A percentile compares a stretch with the other conserved stretches of the same genome.
These are phyloP conservation scores for Actenoides lindsayi DNA, from an alignment of 2,113 vertebrate genomes.

Conservation along the genomic window DNA sequence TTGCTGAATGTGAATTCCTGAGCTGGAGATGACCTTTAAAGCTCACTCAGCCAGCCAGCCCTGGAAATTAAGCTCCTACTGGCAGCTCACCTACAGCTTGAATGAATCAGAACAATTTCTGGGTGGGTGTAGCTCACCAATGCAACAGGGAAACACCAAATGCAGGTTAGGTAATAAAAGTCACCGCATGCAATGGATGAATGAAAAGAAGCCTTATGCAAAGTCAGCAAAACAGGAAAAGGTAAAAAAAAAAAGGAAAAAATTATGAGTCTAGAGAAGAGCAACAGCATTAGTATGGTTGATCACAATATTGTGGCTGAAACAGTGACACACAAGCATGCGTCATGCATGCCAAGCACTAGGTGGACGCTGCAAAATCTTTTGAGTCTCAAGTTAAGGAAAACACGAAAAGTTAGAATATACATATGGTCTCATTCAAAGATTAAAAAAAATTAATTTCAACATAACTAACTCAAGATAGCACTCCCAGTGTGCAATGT, in stretches of 20 bases:
- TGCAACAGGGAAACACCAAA: background rate
- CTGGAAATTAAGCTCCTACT: conserved; percentile 4
- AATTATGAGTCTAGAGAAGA: background rate
- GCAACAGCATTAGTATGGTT: background rate
- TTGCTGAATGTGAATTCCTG: background rate
- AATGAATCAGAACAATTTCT: conserved; percentile 32
- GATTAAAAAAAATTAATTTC: background rate
- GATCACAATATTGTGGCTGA: background rate
- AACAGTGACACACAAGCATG: background rate
- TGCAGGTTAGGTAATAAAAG: background rate
- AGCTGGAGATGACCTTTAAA: background rate
- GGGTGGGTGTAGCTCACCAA: background rate
- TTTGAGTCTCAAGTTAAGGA: background rate
- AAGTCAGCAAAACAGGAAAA: background rate
- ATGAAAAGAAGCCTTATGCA: background rate
- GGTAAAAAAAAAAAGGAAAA: background rate
- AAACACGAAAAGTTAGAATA: background rate
- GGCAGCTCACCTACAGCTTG: background rate
- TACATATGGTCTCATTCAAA: background rate
- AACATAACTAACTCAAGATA: background rate
- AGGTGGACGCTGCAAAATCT: background rate
- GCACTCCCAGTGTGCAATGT: background rate
- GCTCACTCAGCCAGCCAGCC: background rate
- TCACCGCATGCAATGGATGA: background rate
- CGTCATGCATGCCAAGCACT: background rate